Evolutionary conservation across 2,888 invertebrate genomes (phyloP).

Genomic region (Drosophila atripex): DNA sequence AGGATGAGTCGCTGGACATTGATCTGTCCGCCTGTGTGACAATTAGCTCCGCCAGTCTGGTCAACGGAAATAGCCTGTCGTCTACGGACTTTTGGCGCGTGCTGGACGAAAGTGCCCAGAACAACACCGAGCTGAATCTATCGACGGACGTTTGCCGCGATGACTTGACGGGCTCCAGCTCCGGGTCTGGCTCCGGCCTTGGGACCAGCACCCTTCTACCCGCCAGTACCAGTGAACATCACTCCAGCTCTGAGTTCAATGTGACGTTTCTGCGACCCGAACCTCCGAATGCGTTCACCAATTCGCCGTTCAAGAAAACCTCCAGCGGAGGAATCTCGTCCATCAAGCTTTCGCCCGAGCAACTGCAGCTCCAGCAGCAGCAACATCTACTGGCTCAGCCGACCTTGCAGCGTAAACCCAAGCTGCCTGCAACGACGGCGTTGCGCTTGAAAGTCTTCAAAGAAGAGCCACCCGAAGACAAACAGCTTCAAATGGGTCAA

Average conservation of each 20-base stretch:
- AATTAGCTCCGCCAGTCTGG: conserved; percentile 79
- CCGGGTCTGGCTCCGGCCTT: conserved; percentile 29
- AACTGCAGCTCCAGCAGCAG: conserved; percentile 36
- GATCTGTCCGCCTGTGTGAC: conserved; percentile 83
- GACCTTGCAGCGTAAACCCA: conserved; percentile 57
- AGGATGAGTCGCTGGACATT: conserved; percentile 83
- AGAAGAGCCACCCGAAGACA: conserved; percentile 70
- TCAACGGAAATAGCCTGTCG: conserved; percentile 81
- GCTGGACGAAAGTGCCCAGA: conserved; percentile 82
- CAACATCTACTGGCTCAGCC: conserved; percentile 38
- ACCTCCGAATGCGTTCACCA: conserved; percentile 74
- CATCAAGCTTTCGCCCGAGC: conserved; percentile 65
- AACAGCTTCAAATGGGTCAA: background rate
- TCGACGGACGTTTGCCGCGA: conserved; percentile 59
- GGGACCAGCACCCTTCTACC: conserved; percentile 31
- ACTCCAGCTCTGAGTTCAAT: conserved; percentile 70
- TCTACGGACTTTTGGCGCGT: conserved; percentile 83
- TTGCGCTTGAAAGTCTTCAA: conserved; percentile 74
- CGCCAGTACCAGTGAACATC: conserved; percentile 55
- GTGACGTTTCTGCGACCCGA: conserved; percentile 79
- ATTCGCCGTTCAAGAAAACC: conserved; percentile 75
- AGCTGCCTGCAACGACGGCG: conserved; percentile 62
- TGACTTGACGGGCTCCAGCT: conserved; percentile 38
- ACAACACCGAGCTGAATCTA: conserved; percentile 71
- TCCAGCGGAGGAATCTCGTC: conserved; percentile 56